These are phyloP conservation scores for Oceanodroma leucorhoa DNA, from an alignment of 2,797 vertebrate species.

Conservation along the genomic window DNA sequence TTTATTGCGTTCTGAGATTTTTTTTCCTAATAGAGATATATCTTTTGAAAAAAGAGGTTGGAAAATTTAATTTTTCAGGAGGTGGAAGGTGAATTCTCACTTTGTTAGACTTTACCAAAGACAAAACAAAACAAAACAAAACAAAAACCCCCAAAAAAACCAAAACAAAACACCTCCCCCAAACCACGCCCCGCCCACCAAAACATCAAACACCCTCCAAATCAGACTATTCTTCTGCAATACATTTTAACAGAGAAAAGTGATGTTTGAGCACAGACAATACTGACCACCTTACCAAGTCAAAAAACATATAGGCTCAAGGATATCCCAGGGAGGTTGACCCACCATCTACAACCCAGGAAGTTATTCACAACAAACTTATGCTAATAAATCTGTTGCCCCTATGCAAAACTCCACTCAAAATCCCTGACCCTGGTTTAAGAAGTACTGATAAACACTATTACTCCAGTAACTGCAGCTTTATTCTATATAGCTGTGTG, in stretches of 20 bases:
- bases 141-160: neutral
- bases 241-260: neutral
- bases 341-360: neutral
- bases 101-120: neutral
- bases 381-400: neutral
- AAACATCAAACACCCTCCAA: neutral
- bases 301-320: neutral
- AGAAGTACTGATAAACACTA: rapidly evolving
- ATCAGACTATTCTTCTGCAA: neutral
- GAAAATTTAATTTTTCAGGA: neutral
- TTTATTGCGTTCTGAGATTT: neutral
- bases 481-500: neutral
- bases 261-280: neutral
- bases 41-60: neutral
- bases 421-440: neutral
- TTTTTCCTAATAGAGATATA: neutral
- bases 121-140: too few relatives aligned
- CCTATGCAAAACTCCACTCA: neutral
- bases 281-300: neutral
- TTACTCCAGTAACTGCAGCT: neutral
- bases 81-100: neutral
- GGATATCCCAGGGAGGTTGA: neutral
- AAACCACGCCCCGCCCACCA: neutral
- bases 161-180: too few relatives aligned
- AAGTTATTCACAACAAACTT: neutral